Conservation (phyloP, 2,797 vertebrate species). For the Potorous gilbertii region DNA sequence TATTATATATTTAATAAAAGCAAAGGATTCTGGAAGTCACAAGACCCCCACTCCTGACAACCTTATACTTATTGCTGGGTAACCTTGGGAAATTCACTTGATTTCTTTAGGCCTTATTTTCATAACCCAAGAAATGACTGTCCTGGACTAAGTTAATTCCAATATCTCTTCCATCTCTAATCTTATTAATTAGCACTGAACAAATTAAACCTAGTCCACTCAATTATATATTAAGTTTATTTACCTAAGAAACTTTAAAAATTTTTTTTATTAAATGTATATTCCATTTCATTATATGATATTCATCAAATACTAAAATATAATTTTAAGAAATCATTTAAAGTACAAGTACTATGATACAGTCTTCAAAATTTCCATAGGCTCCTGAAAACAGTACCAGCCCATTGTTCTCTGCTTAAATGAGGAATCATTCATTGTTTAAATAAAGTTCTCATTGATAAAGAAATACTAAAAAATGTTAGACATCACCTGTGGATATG, state of each 20-base stretch:
- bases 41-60: background rate
- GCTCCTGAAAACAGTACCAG: constrained; percentile 6
- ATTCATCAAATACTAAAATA: constrained; percentile 1
- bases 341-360: background rate
- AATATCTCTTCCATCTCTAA: background rate
- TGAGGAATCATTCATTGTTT: background rate
- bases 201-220: constrained; percentile 3
- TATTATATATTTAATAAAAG: background rate
- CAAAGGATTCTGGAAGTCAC: background rate
- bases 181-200: background rate
- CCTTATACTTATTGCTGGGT: background rate
- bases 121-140: background rate
- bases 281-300: background rate
- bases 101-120: background rate
- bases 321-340: constrained; percentile 38
- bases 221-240: background rate
- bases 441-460: background rate
- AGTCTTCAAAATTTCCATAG: constrained; percentile 32
- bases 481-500: background rate
- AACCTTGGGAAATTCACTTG: background rate
- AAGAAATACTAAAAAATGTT: background rate
- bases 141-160: background rate
- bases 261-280: background rate
- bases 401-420: background rate
- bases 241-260: constrained; percentile 38